phyloP scores from a whole-genome alignment of 2,797 vertebrate species.

The Tauraco hartlaubi region DNA sequence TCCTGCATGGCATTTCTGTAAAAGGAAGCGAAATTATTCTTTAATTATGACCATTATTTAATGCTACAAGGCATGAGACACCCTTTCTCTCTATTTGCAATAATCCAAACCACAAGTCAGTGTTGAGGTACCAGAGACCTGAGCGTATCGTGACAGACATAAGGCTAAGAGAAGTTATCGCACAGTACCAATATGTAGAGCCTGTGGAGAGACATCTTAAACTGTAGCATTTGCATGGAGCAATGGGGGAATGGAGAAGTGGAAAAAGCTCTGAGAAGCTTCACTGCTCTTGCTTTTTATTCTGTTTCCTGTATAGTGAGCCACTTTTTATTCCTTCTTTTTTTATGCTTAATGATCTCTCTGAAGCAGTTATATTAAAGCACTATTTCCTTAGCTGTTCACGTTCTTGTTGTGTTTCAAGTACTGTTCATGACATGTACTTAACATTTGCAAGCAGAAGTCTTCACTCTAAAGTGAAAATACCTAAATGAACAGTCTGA shows the following conservation, averaged over 20 bases:
- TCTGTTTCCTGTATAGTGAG: not conserved
- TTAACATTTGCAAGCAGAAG: not conserved
- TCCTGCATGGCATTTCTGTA: not conserved
- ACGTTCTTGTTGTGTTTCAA: not conserved
- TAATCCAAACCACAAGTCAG: not conserved
- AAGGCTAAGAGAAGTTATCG: not conserved
- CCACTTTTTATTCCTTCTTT: not conserved
- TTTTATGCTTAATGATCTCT: not conserved
- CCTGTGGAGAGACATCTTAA: not conserved
- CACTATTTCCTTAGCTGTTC: not conserved
- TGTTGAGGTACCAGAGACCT: not conserved
- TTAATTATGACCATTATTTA: not conserved
- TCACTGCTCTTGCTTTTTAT: not conserved
- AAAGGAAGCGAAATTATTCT: slow-evolving; percentile 21
- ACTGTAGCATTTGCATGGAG: not conserved
- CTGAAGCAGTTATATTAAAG: not conserved
- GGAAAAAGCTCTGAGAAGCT: not conserved
- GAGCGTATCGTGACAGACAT: fast-evolving
- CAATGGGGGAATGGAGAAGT: not conserved
- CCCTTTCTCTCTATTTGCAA: not conserved
- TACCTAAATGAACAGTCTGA: not conserved
- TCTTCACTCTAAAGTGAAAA: not conserved
- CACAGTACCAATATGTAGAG: not conserved
- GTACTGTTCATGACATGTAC: not conserved
- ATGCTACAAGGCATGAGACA: not conserved